These are phyloP conservation scores for Holothuria glaberrima DNA, from an alignment of 35 echinoderm and acorn worm genomes.

Conservation along the genomic window DNA sequence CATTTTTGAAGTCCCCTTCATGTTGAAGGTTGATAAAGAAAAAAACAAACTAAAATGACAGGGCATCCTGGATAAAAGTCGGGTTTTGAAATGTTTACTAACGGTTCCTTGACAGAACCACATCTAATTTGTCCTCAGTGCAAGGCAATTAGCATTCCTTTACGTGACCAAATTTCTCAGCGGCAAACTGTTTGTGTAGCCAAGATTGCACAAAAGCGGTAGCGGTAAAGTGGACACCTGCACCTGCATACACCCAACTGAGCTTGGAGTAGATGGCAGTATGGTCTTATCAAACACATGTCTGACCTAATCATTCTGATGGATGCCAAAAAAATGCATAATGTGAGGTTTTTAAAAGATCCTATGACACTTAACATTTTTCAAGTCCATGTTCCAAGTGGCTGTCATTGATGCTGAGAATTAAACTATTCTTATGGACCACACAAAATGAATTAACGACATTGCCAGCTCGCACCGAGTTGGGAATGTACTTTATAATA, in stretches of 20 bases:
- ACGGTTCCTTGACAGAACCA: background rate
- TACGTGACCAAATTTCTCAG: slow-evolving; percentile 41
- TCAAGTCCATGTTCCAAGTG: no score
- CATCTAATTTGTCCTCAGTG: slow-evolving; percentile 41
- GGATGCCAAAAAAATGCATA: background rate
- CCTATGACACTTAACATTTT: no score
- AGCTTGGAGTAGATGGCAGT: background rate
- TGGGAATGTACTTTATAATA: no score
- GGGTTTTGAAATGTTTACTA: no score
- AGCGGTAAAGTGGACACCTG: slow-evolving; percentile 31
- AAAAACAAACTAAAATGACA: no score
- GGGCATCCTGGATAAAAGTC: no score
- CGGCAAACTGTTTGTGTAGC: slow-evolving; percentile 42
- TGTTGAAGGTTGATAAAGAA: no score
- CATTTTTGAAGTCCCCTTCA: background rate
- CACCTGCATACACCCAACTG: slow-evolving; percentile 20
- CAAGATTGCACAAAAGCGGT: slow-evolving; percentile 16
- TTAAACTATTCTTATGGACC: no score
- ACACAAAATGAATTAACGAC: no score
- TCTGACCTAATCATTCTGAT: slow-evolving; percentile 33
- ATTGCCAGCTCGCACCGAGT: no score
- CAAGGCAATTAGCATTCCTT: slow-evolving; percentile 23
- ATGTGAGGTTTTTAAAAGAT: no score
- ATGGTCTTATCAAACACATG: slow-evolving; percentile 23
- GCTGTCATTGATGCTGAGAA: no score